phyloP scores from a whole-genome alignment of 2,797 vertebrate genomes.

The Allobates femoralis region DNA sequence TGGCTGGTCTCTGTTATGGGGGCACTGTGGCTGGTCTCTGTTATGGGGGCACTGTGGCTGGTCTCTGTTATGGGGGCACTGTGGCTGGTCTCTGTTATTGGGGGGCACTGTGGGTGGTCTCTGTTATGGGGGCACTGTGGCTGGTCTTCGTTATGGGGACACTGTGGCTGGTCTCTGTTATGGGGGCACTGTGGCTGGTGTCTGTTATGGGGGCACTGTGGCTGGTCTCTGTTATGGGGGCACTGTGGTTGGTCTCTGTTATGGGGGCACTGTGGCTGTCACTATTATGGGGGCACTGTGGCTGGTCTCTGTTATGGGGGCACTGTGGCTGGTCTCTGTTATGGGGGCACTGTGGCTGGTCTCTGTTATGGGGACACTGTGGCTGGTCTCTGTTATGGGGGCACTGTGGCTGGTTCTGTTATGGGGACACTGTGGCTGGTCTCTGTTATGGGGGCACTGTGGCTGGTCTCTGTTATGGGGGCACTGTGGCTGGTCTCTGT shows the following conservation, averaged over 20 bases:
- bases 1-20: background rate
- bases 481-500: too few relatives aligned
- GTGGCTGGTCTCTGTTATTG: background rate
- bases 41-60: background rate
- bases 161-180: too few relatives aligned
- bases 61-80: background rate
- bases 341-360: too few relatives aligned
- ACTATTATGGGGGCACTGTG: background rate
- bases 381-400: background rate
- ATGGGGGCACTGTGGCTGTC: background rate
- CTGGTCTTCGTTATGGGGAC: too few relatives aligned
- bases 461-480: too few relatives aligned
- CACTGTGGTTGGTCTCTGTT: background rate
- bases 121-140: too few relatives aligned
- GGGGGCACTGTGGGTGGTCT: too few relatives aligned
- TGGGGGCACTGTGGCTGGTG: background rate
- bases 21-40: background rate
- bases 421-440: background rate
- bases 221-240: too few relatives aligned
- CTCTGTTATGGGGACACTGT: background rate
- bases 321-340: too few relatives aligned
- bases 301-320: background rate
- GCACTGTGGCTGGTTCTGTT: background rate
- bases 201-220: too few relatives aligned
- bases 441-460: too few relatives aligned